Base-by-base conservation (phyloP, 2,113 vertebrate species). In the Anolis carolinensis region DNA sequence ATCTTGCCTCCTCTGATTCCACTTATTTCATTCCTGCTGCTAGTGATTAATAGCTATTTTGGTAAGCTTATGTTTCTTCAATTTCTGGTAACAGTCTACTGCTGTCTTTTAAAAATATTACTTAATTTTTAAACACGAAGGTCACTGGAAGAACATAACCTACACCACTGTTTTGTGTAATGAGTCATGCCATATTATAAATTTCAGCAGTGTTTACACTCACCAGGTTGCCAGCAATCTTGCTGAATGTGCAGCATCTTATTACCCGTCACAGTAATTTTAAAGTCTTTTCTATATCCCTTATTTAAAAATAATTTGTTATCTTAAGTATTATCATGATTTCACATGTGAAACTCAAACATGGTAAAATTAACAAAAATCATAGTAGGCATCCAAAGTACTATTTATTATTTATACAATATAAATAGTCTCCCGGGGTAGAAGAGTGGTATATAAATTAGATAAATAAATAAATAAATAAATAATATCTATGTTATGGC, bases 41-140 rank as follows among this genome's bases (percentile, higher is more conserved):
- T 39, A 83, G 84, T 79, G 91, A 94, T 92, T 84, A 90, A 80
- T 79, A 75, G 44, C 89, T 89, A 87, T 92, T 87, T 93, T 91
- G 83, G 85, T 82, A 89, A 91, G 1, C 21, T 74, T 85, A 67
- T 84, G 50, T 16, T 30, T 81, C 89, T 86, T 90, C 76, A 92
- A 90, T 94, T 92, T 89, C 0, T 25, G 88, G 74, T 52, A 89
- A 89, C 32, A 91, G 59, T 86, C 65, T 84, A 90, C 90, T 86
- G 84, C 83, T 88, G 83, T 32, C 82, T 79, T 39, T 87, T 84
- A 76, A 88, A 93, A 93, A 88, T 89, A 92, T 2, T 91, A 72
- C 74, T 83, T 87, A 83, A 0, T 90, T 90, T 91, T 91, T 85
- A 93, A 92, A 91, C 34, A 81, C 0, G 1, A 92, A 92, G 80